Conservation (phyloP, 2,888 invertebrate genomes). For the Ichneumoninae sp. region DNA sequence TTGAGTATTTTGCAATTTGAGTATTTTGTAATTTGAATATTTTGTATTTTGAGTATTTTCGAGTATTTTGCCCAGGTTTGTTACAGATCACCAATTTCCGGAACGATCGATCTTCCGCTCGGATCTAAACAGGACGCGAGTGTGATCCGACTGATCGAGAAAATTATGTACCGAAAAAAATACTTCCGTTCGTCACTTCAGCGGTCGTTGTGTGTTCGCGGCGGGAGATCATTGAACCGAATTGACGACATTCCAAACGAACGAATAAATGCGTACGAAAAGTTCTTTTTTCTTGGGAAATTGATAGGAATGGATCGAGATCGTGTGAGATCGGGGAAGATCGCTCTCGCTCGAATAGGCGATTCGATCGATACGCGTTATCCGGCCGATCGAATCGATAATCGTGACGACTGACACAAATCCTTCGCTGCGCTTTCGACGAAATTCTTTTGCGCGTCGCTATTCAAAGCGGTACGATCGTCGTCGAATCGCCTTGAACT, state of each 20-base stretch:
- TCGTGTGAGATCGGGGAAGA: constrained; percentile 1
- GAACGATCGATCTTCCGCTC: constrained; percentile 11
- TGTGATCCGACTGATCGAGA: constrained; percentile 38
- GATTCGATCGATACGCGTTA: not conserved
- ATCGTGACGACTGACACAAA: constrained; percentile 1
- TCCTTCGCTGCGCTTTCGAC: constrained; percentile 6
- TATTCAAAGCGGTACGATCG: not conserved
- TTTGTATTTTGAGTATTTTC: too few species aligned
- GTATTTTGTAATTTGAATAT: too few species aligned
- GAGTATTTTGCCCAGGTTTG: too few species aligned
- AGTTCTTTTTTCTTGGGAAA: too few species aligned
- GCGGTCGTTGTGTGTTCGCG: not conserved
- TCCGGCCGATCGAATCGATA: constrained; percentile 1
- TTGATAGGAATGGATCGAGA: too few species aligned
- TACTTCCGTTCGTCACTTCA: not conserved
- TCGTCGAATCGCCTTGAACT: not conserved
- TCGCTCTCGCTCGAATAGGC: not conserved
- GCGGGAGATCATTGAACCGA: not conserved
- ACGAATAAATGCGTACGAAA: too few species aligned
- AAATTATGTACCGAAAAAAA: constrained; percentile 34
- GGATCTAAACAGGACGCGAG: constrained; percentile 2
- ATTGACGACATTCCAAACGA: not conserved
- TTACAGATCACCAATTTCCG: not conserved
- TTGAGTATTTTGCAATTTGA: too few species aligned
- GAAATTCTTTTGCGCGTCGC: constrained; percentile 7